These are phyloP conservation scores for Paramormyrops kingsleyae DNA, from an alignment of 2,113 vertebrate species.

Conservation along the genomic window DNA sequence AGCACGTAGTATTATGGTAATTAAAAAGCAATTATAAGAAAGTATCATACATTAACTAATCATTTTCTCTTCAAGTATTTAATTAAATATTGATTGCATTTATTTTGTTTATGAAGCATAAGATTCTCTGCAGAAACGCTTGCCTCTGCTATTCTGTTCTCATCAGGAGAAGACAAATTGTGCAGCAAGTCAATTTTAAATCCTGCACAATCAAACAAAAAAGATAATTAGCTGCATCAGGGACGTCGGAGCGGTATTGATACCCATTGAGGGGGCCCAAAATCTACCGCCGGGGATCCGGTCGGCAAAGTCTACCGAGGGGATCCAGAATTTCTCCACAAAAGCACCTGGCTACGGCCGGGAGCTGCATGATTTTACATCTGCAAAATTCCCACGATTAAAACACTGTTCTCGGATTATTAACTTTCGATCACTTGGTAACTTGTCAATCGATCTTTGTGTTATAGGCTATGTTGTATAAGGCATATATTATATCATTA, in stretches of 20 bases:
- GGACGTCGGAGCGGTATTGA: background rate
- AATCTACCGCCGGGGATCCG: background rate
- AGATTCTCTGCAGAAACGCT: background rate
- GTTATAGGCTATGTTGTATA: background rate
- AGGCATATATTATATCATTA: background rate
- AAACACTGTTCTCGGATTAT: background rate
- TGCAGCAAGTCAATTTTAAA: background rate
- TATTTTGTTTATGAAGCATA: background rate
- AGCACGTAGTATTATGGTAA: background rate
- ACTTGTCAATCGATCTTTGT: background rate
- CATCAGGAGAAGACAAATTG: background rate
- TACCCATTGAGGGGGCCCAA: background rate
- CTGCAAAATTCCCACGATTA: background rate
- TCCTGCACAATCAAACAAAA: background rate
- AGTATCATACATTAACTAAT: background rate
- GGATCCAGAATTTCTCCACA: background rate
- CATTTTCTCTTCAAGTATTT: background rate
- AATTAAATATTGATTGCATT: background rate
- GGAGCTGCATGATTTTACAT: background rate
- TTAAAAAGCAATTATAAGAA: background rate
- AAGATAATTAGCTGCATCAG: background rate
- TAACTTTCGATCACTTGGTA: background rate
- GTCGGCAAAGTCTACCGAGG: background rate
- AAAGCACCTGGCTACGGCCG: background rate
- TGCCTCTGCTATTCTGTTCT: background rate